These are phyloP conservation scores for Halictus ligatus DNA, from an alignment of 2,888 invertebrate genomes.

Conservation along the genomic window DNA sequence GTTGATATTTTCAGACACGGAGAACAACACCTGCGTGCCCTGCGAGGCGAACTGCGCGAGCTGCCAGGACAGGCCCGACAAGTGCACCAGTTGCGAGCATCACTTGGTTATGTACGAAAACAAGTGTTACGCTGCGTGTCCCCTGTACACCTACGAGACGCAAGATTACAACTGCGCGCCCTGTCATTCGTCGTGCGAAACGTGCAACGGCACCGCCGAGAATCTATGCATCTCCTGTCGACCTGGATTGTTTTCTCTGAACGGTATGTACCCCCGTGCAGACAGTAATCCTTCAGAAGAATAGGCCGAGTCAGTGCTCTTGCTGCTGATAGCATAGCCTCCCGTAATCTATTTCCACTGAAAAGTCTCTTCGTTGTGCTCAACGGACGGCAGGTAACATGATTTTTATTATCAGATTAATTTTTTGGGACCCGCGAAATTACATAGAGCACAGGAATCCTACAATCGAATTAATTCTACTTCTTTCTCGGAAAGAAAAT, in stretches of 20 bases:
- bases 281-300: slow-evolving; percentile 17
- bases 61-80: slow-evolving; percentile 92
- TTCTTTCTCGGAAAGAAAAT: background rate
- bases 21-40: slow-evolving; percentile 91
- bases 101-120: slow-evolving; percentile 93
- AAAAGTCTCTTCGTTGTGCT: background rate
- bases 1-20: slow-evolving; percentile 85
- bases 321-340: slow-evolving; percentile 6
- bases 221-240: slow-evolving; percentile 93
- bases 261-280: slow-evolving; percentile 86
- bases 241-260: slow-evolving; percentile 89
- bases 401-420: background rate
- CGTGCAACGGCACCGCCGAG: slow-evolving; percentile 91
- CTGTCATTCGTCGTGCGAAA: slow-evolving; percentile 92
- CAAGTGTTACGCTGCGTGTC: slow-evolving; percentile 94
- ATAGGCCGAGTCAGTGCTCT: background rate
- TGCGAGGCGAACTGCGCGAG: slow-evolving; percentile 95
- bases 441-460: background rate
- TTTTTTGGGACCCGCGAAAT: background rate
- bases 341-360: background rate
- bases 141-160: slow-evolving; percentile 92
- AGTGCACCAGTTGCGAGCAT: slow-evolving; percentile 95
- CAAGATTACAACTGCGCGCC: slow-evolving; percentile 93
- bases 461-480: background rate
- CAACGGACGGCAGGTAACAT: background rate